Evolutionary conservation across 2,888 invertebrate genomes (phyloP), one percentile per base, ranked within the genome.

Genomic region (Pherbina coryleti): DNA sequence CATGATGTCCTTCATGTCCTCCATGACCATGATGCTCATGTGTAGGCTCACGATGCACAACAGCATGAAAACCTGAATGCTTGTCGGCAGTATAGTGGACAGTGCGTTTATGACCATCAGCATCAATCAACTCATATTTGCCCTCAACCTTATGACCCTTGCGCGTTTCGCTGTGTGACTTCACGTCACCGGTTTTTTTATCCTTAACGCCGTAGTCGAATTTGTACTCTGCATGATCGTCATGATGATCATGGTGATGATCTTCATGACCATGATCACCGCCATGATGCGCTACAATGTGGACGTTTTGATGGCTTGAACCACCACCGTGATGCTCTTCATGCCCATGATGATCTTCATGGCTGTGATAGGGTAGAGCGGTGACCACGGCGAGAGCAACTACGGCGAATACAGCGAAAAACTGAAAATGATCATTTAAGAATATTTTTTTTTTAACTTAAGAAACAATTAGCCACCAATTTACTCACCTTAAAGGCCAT

Each of bases 81-180:
- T 86, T 86, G 70, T 86, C 86, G 37, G 86, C 86, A 0, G 85
- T 85, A 64, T 86, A 86, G 82, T 85, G 83, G 79, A 86, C 86
- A 66, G 85, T 86, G 44, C 86, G 83, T 82, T 86, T 86, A 82
- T 86, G 86, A 44, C 86, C 86, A 81, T 86, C 86, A 79, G 86
- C 85, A 75, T 86, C 86, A 78, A 86, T 84, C 83, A 86, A 82
- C 85, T 86, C 86, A 75, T 86, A 86, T 70, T 86, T 85, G 76
- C 86, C 86, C 82, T 84, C 82, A 77, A 86, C 86, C 82, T 85
- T 84, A 79, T 86, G 83, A 72, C 86, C 86, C 57, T 86, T 83
- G 34, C 86, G 83, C 17, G 82, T 69, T 76, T 86, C 86, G 67
- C 82, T 85, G 53, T 84, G 84, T 31, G 81, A 81, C 81, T 86